Conservation (phyloP, 1,140 invertebrate genomes). For the Aphelenchoides fujianensis region DNA sequence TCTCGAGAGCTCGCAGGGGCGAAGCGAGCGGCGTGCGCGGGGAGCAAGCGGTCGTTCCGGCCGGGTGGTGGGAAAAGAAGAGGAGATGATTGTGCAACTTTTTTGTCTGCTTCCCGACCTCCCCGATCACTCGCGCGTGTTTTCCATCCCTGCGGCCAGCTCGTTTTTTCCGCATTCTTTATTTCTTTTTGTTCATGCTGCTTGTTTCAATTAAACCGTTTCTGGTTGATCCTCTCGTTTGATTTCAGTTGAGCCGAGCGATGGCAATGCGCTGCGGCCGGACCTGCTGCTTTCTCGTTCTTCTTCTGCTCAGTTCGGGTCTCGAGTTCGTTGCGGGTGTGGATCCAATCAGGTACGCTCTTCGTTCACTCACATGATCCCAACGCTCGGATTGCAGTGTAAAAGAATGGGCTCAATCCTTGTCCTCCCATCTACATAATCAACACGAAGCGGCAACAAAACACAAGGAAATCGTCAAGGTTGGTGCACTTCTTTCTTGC, state of each 20-base stretch:
- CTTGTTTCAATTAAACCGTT: no score
- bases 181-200: no score
- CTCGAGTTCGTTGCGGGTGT: not conserved
- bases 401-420: slow-evolving; percentile 75
- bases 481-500: no score
- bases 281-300: not conserved
- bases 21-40: no score
- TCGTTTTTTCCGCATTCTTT: no score
- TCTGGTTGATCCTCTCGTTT: not conserved
- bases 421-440: slow-evolving; percentile 41
- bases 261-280: not conserved
- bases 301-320: not conserved
- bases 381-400: slow-evolving; percentile 69
- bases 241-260: not conserved
- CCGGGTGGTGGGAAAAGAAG: no score
- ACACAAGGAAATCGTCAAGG: slow-evolving; percentile 45
- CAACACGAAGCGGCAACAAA: slow-evolving; percentile 51
- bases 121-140: no score
- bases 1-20: not conserved
- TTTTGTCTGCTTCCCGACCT: no score
- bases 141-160: no score
- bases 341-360: not conserved
- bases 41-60: not conserved
- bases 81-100: slow-evolving; percentile 3
- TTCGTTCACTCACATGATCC: not conserved